Evolutionary conservation across 92 coral and sea anemone genomes (phyloP).

Genomic region (Zoanthus solanderi): DNA sequence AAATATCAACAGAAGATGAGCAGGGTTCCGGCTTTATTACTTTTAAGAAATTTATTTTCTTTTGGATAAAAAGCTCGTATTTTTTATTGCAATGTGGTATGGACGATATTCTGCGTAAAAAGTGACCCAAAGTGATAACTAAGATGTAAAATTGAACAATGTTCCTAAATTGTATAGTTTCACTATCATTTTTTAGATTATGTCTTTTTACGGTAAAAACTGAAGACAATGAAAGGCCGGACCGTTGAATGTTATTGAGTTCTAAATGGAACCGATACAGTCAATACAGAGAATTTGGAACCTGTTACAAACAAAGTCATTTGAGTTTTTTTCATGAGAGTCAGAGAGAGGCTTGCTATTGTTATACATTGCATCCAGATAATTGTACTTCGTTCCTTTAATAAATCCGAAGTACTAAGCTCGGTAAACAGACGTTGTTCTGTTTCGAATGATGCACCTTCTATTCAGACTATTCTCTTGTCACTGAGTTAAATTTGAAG

Average conservation of each 20-base stretch:
- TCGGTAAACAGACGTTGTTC: conserved; percentile 28
- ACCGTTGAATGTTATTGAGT: not conserved
- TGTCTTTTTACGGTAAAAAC: not conserved
- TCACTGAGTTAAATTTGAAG: not conserved
- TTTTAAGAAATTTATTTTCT: not conserved
- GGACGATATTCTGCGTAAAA: not conserved
- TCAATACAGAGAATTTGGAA: not conserved
- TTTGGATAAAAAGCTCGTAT: not conserved
- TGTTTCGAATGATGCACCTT: not conserved
- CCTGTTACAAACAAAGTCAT: not conserved
- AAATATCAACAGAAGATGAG: not conserved
- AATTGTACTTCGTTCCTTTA: too few species aligned
- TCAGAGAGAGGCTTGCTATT: not conserved
- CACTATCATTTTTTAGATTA: not conserved
- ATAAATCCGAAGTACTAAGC: conserved; percentile 27
- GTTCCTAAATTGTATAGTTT: not conserved
- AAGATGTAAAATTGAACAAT: too few species aligned
- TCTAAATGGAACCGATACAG: not conserved
- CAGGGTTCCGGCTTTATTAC: not conserved
- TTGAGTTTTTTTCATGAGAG: not conserved
- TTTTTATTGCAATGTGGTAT: not conserved
- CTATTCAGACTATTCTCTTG: not conserved
- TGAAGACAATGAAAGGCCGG: not conserved
- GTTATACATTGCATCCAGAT: not conserved
- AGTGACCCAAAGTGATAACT: too few species aligned